Percentiles rank a stretch among this genome's conserved stretches.
Evolutionary conservation across 2,113 vertebrate species (phyloP).

Genomic region (Chloebia gouldiae): DNA sequence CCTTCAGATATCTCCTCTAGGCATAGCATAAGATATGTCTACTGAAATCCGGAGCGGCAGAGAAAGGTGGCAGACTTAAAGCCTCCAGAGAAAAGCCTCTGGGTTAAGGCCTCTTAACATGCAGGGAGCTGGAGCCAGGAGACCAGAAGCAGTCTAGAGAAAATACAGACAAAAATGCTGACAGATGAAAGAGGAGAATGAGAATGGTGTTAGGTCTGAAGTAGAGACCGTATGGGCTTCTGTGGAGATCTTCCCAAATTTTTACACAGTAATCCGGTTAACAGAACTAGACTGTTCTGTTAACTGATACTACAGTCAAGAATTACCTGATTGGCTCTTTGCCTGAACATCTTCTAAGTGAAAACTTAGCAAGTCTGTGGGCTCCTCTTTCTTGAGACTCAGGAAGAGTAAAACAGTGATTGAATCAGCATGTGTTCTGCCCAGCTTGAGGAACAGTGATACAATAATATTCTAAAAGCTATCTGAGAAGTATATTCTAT

Average conservation of each 20-base stretch:
- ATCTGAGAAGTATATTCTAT: neutral
- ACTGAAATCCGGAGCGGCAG: neutral
- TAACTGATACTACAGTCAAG: no score
- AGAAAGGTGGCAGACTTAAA: neutral
- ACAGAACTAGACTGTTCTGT: neutral
- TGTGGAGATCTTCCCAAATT: rapidly evolving
- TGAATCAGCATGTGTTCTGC: neutral
- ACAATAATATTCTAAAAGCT: neutral
- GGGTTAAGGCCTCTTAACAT: neutral
- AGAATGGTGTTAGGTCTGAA: neutral
- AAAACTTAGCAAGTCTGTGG: neutral
- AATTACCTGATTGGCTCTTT: neutral
- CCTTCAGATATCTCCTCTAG: neutral
- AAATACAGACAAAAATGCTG: neutral
- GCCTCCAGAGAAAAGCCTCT: neutral
- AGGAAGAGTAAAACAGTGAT: neutral
- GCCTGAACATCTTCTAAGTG: neutral
- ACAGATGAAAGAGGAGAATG: neutral
- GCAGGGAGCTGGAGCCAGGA: neutral
- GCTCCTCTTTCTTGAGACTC: neutral
- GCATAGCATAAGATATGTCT: neutral
- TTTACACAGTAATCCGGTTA: neutral
- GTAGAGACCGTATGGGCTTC: neutral
- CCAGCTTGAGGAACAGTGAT: neutral
- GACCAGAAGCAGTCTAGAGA: neutral